Conservation (phyloP, 2,797 vertebrate genomes). For the Australoheros facetus region DNA sequence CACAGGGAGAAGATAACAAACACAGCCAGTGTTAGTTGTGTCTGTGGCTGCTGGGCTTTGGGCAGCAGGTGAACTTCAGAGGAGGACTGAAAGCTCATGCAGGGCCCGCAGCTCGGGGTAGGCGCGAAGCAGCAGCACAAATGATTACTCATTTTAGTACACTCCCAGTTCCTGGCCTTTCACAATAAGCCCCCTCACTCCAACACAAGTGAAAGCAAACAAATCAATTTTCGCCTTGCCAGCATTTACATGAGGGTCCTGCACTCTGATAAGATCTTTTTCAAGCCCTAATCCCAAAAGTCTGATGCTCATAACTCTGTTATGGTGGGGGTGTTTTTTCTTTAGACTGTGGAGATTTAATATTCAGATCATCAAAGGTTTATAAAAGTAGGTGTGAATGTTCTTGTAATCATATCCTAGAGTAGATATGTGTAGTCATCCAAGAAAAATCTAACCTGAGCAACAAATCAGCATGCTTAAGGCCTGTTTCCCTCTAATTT, state of each 20-base stretch:
- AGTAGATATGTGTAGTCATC: neutral
- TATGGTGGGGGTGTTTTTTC: neutral
- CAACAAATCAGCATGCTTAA: neutral
- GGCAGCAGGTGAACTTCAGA: slow-evolving; percentile 80
- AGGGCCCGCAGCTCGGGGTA: slow-evolving; percentile 49
- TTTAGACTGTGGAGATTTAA: neutral
- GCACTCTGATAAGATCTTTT: slow-evolving; percentile 55
- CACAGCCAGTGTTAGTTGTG: slow-evolving; percentile 67
- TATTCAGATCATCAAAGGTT: neutral
- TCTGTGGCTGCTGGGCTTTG: slow-evolving; percentile 51
- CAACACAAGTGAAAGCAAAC: slow-evolving; percentile 57
- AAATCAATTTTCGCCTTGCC: slow-evolving; percentile 56
- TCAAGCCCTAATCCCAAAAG: slow-evolving; percentile 19
- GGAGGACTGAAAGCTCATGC: slow-evolving; percentile 43
- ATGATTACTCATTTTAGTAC: slow-evolving; percentile 27
- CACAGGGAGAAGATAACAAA: slow-evolving; percentile 77
- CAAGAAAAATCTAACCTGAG: neutral
- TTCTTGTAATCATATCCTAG: rapidly evolving
- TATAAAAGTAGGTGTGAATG: neutral
- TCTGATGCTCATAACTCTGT: neutral
- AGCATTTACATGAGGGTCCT: slow-evolving; percentile 58
- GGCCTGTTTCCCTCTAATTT: slow-evolving; percentile 19
- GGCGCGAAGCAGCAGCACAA: slow-evolving; percentile 39
- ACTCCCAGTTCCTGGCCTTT: slow-evolving; percentile 13
- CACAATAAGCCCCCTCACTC: slow-evolving; percentile 43